These are phyloP conservation scores for Poeciliopsis prolifica DNA, from an alignment of 2,113 vertebrate species.

Conservation along the genomic window DNA sequence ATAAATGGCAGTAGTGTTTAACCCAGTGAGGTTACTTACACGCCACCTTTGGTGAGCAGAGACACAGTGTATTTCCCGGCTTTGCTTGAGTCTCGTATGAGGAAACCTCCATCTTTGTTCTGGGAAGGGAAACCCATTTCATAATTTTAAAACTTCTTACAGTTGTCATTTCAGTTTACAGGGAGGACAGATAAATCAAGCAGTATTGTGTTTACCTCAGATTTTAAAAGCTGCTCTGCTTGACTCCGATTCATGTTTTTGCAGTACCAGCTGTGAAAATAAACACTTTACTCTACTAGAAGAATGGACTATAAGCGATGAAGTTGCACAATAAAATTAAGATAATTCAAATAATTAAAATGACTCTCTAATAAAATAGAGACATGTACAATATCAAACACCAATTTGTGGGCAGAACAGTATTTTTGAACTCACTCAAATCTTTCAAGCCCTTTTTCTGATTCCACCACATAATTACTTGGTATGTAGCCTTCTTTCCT, in stretches of 20 bases:
- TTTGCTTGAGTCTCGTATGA: slow-evolving; percentile 96
- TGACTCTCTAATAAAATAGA: neutral
- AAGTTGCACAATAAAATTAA: neutral
- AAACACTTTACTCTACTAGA: neutral
- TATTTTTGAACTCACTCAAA: slow-evolving; percentile 88
- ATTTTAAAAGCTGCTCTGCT: slow-evolving; percentile 91
- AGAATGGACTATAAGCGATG: neutral
- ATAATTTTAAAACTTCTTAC: neutral
- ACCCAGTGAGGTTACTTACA: slow-evolving; percentile 76
- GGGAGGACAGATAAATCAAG: neutral
- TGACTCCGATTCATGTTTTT: slow-evolving; percentile 96
- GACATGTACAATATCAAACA: neutral
- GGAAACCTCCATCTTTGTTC: slow-evolving; percentile 97
- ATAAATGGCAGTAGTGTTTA: slow-evolving; percentile 27
- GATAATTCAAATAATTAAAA: too few species aligned
- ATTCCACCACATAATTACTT: slow-evolving; percentile 92
- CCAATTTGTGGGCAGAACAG: neutral
- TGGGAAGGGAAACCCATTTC: slow-evolving; percentile 49
- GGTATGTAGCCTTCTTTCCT: slow-evolving; percentile 98
- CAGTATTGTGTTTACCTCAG: slow-evolving; percentile 81
- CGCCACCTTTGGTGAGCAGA: slow-evolving; percentile 86
- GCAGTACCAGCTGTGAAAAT: slow-evolving; percentile 89
- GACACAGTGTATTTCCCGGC: slow-evolving; percentile 96
- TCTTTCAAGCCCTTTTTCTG: slow-evolving; percentile 88
- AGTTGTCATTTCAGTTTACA: too few species aligned